Evolutionary conservation across 2,888 invertebrate species (phyloP).

Genomic region (Ganaspis brasiliensis): DNA sequence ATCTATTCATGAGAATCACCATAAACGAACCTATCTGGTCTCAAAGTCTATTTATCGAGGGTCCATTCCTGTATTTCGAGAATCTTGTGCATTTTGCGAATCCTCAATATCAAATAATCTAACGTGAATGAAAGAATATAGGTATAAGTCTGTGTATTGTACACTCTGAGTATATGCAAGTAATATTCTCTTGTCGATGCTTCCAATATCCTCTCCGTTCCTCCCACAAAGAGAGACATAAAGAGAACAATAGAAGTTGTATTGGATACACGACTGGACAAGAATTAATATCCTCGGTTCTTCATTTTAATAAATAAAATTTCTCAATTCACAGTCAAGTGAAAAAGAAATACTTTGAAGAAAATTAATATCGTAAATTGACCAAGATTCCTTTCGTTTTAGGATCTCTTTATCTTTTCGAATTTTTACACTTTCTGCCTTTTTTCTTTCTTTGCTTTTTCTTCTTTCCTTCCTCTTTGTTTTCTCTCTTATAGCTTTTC

Average conservation of each 20-base stretch:
- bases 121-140: neutral
- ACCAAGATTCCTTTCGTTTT: too few species aligned
- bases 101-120: constrained; percentile 32
- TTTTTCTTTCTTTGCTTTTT: too few species aligned
- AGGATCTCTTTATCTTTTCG: too few species aligned
- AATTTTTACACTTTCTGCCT: too few species aligned
- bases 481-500: too few species aligned
- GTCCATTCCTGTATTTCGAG: constrained; percentile 6
- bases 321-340: too few species aligned
- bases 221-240: neutral
- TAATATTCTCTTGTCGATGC: constrained; percentile 22
- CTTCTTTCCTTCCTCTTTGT: too few species aligned
- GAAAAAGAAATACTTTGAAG: too few species aligned
- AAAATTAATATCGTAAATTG: too few species aligned
- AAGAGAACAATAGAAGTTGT: neutral
- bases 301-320: neutral
- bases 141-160: too few species aligned
- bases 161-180: neutral
- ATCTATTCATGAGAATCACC: constrained; percentile 14
- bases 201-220: constrained; percentile 6
- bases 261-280: neutral
- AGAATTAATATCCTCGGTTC: neutral
- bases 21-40: constrained; percentile 5
- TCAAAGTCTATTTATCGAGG: neutral
- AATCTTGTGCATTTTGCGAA: constrained; percentile 3